Evolutionary conservation across 2,888 invertebrate species (phyloP).

Genomic region (Caenorhabditis macrosperma): DNA sequence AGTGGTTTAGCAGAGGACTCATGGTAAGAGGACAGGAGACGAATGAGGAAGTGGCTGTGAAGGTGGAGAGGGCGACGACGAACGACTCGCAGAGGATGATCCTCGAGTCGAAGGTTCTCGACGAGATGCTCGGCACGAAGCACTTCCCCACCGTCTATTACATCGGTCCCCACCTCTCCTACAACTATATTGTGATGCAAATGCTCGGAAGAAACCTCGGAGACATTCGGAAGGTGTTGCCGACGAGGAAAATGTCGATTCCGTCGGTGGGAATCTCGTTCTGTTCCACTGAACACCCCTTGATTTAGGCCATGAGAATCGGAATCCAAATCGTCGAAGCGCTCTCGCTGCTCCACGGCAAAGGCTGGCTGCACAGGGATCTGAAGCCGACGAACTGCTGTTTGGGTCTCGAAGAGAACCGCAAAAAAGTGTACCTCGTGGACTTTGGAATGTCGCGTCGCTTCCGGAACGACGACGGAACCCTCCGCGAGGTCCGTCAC

Average conservation of each 20-base stretch:
- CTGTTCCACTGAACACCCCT: too few species aligned
- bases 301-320: conserved; percentile 47
- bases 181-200: conserved; percentile 78
- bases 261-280: conserved; percentile 24
- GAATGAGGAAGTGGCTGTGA: conserved; percentile 71
- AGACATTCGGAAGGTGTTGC: conserved; percentile 70
- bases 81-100: conserved; percentile 75
- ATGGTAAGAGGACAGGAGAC: conserved; percentile 3
- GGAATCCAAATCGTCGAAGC: conserved; percentile 74
- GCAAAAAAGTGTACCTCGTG: conserved; percentile 70
- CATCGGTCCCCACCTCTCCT: conserved; percentile 62
- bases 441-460: conserved; percentile 76
- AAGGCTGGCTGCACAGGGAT: conserved; percentile 76
- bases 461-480: conserved; percentile 66
- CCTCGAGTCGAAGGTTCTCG: conserved; percentile 72
- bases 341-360: conserved; percentile 69
- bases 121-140: conserved; percentile 60
- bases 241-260: conserved; percentile 56
- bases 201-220: conserved; percentile 75
- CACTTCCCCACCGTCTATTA: conserved; percentile 70
- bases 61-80: conserved; percentile 71
- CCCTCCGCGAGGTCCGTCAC: conserved; percentile 59
- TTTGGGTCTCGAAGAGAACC: conserved; percentile 64
- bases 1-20: not conserved
- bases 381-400: conserved; percentile 78